Percentiles rank a stretch among this genome's conserved stretches.
phyloP scores from a whole-genome alignment of 2,113 vertebrate species.

The Anser brachyrhynchus region DNA sequence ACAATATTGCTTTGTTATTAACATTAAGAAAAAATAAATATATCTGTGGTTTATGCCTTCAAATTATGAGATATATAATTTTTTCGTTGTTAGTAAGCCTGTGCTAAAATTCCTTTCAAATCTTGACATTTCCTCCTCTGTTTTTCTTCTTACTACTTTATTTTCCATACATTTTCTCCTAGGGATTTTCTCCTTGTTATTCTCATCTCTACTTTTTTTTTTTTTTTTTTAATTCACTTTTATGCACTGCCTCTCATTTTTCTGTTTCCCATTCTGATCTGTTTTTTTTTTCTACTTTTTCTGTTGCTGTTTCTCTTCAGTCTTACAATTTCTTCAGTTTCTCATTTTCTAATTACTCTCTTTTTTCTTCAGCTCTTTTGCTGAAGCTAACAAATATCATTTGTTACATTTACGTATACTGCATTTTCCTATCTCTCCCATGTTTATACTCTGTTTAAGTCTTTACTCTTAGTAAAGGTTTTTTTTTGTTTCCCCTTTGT shows the following conservation, averaged over 20 bases:
- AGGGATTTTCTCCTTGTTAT: background rate
- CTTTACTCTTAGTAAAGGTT: background rate
- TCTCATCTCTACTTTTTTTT: background rate
- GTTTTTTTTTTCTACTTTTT: background rate
- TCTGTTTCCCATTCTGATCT: background rate
- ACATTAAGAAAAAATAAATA: background rate
- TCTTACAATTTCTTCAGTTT: background rate
- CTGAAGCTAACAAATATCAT: background rate
- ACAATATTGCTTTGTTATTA: background rate
- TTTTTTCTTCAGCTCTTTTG: background rate
- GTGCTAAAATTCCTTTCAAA: background rate
- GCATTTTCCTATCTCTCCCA: background rate
- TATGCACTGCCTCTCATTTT: background rate
- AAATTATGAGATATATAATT: background rate
- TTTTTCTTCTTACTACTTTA: background rate
- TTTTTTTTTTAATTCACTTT: background rate
- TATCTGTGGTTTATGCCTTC: background rate
- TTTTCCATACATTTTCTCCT: background rate
- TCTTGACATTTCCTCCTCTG: background rate
- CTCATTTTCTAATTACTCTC: background rate
- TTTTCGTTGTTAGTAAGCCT: background rate
- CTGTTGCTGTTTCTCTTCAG: background rate
- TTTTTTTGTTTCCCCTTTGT: conserved; percentile 30
- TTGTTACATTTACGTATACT: background rate
- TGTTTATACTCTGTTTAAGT: background rate